Base-by-base conservation (phyloP, 2,888 invertebrate genomes). In the Zelleria hepariella region DNA sequence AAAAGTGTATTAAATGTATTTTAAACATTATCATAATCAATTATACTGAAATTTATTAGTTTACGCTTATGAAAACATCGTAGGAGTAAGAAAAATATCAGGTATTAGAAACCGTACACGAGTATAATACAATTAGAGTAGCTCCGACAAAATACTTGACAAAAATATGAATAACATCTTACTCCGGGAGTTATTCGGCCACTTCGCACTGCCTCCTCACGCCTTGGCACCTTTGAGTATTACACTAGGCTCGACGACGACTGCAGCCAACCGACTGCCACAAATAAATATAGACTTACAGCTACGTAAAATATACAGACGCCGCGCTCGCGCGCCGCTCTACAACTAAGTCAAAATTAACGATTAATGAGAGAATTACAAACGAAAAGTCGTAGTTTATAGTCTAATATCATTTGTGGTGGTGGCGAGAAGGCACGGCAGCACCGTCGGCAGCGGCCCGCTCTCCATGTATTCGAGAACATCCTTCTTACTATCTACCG, bases 141-240 rank as follows among this genome's bases (percentile, higher is more conserved):
- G 24, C 49, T 49, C 8, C 49, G 49, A 49, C 25, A 25, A 54
- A 32, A 54, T 26, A 54, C 26, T 27, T 27, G 20, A 54, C 53
- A 53, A 53, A 49, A 18, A 49, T 20, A 20, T 53, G 53, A 51
- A 51, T 25, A 25, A 53, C n/a, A n/a, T 23, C 53, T 23, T 52
- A n/a, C n/a, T n/a, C n/a, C 18, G 32, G 27, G 25, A 8, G 26
- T 7, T 27, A 55, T 55, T 55, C 27, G 7, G 32, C 6, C n/a
- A 55, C 20, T 55, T 26, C 6, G 32, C 27, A 26, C 55, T 27
- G 26, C 18, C 42, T 10, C 69, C 69, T 68, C 67, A 70, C 67
- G 71, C 75, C 74, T 78, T 76, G 78, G 76, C 82, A 82, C 83
- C 81, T 80, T 75, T 86, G 85, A 85, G 86, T 86, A 85, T 86